phyloP scores from a whole-genome alignment of 2,888 invertebrate species.

The Lissonota sp. region DNA sequence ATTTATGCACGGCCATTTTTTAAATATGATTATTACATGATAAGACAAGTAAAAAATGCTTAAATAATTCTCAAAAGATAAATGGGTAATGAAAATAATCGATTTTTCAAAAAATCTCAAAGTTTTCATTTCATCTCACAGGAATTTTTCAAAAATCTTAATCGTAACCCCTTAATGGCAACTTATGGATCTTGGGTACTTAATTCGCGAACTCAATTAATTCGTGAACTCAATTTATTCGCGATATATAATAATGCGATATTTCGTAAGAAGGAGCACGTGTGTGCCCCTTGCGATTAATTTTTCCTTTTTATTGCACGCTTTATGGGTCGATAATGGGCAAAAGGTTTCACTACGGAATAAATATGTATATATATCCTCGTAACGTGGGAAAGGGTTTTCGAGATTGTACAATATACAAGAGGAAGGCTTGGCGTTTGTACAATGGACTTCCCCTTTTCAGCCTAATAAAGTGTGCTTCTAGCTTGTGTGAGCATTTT shows the following conservation, averaged over 20 bases:
- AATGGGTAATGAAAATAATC: too few species aligned
- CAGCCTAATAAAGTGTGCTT: slow-evolving; percentile 49
- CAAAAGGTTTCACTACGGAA: too few species aligned
- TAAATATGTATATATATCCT: slow-evolving; percentile 13
- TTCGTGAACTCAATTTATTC: slow-evolving; percentile 31
- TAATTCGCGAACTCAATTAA: slow-evolving; percentile 11
- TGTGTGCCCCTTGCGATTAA: background rate
- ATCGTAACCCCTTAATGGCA: too few species aligned
- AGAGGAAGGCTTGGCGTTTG: slow-evolving; percentile 27
- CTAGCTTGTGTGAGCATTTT: slow-evolving; percentile 41
- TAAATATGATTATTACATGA: too few species aligned
- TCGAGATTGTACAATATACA: slow-evolving; percentile 15
- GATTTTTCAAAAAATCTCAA: too few species aligned
- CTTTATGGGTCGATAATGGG: too few species aligned
- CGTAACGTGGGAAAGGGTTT: slow-evolving; percentile 60
- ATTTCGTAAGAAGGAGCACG: slow-evolving; percentile 37
- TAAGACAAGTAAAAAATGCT: too few species aligned
- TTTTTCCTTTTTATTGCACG: background rate
- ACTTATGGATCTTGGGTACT: too few species aligned
- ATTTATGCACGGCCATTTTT: too few species aligned
- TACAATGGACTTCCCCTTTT: slow-evolving; percentile 49
- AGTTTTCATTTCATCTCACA: too few species aligned
- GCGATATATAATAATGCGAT: slow-evolving; percentile 27
- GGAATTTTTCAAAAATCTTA: too few species aligned
- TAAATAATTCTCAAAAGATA: too few species aligned